Evolutionary conservation across 2,888 invertebrate genomes (phyloP), one percentile per base, ranked within the genome.

Genomic region (Drosophila meridiana): DNA sequence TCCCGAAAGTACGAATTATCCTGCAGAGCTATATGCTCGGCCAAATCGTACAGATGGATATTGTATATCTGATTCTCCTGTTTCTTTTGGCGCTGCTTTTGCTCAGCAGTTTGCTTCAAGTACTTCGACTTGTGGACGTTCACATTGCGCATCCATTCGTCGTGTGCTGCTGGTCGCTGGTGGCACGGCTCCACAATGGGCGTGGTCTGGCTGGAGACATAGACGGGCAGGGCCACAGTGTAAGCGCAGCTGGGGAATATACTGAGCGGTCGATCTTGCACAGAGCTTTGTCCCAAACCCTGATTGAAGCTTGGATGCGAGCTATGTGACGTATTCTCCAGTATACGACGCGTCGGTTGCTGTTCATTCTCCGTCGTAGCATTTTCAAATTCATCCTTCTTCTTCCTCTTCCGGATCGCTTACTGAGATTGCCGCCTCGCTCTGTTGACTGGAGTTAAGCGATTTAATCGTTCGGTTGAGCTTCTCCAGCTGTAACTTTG

Each of bases 1-100:
- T 88, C 85, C 13, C 82, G 74, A 57, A 93, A 93, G 52, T 79
- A 92, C 0, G 84, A 61, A 73, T 85, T 82, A 1, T 85, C 86
- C 56, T 79, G 76, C 4, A 32, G 43, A 34, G 77, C 85, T 32
- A 85, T 88, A 2, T 71, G 75, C 56, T 85, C 88, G 2, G 85
- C 90, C 48, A 73, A 30, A 1, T 85, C 73, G 13, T 48, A 89
- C 3, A 85, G 7, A 30, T 60, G 36, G 0, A 0, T 6, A 42
- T 77, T 57, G 45, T 87, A 60, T 0, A 85, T 20, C 0, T 58
- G 36, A 0, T 55, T 14, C 7, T 50, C 3, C 0, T 62, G 55
- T 7, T 87, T 85, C 30, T 65, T 55, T 5, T 77, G 75, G 0
- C 73, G 76, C 8, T 76, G 79, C 58, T 71, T 82, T 42, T 73